A percentile compares a stretch with the other conserved stretches of the same genome.
Conservation (phyloP, 2,888 invertebrate genomes). For the Watsonalla cultraria region DNA sequence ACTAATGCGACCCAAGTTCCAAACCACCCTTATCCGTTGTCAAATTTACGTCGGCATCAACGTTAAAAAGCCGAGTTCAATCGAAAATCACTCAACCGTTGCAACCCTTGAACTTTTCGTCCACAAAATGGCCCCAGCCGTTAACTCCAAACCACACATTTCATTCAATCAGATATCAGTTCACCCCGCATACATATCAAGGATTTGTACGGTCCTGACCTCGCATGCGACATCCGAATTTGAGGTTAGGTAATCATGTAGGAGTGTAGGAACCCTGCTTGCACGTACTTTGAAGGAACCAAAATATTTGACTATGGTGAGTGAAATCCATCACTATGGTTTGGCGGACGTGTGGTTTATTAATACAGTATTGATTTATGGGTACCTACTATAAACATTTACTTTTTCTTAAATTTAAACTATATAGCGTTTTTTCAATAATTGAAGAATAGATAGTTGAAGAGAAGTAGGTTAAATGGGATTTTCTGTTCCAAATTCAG, state of each 20-base stretch:
- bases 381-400: no score
- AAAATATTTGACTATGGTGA: no score
- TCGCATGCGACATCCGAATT: slow-evolving; percentile 33
- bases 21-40: background rate
- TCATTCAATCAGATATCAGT: slow-evolving; percentile 34
- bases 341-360: no score
- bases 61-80: background rate
- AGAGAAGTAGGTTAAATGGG: no score
- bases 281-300: slow-evolving; percentile 9
- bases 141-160: slow-evolving; percentile 33
- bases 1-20: slow-evolving; percentile 5
- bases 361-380: no score
- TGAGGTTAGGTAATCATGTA: slow-evolving; percentile 16
- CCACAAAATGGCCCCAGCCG: slow-evolving; percentile 24
- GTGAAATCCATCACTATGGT: no score
- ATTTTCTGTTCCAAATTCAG: no score
- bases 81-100: background rate
- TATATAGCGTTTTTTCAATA: no score
- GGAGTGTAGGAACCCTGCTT: slow-evolving; percentile 6
- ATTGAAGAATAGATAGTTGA: no score
- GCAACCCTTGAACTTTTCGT: slow-evolving; percentile 7
- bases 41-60: background rate
- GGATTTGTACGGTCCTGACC: slow-evolving; percentile 48
- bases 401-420: no score
- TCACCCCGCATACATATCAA: slow-evolving; percentile 37